These are phyloP conservation scores for Solea senegalensis DNA, from an alignment of 2,113 vertebrate species.

Conservation along the genomic window DNA sequence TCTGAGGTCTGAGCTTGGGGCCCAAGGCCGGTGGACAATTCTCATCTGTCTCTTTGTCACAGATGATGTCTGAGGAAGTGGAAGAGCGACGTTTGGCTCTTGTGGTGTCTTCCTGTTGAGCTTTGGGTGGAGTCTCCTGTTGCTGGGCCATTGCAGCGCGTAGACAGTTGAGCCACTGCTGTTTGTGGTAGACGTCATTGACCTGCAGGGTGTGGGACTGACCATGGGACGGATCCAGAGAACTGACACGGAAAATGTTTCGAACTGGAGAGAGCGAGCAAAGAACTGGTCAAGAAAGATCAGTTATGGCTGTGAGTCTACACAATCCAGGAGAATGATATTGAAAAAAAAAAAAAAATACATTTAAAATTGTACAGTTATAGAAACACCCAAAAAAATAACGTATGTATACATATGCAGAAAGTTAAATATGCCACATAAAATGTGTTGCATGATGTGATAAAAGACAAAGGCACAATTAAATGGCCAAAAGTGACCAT, in stretches of 20 bases:
- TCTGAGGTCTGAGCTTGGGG: conserved; percentile 66
- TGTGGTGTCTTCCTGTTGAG: conserved; percentile 9
- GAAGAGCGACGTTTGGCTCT: conserved; percentile 43
- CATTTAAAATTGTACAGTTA: no score
- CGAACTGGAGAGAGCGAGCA: conserved; percentile 82
- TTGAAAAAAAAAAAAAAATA: no score
- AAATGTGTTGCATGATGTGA: no score
- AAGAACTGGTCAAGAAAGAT: conserved; percentile 1
- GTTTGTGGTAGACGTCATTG: conserved; percentile 96
- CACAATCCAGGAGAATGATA: no score
- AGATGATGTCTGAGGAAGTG: conserved; percentile 10
- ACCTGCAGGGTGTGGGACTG: conserved; percentile 94
- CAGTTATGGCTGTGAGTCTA: not conserved
- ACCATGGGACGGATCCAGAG: conserved; percentile 82
- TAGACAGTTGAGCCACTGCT: conserved; percentile 95
- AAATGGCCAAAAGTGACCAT: no score
- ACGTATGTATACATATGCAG: no score
- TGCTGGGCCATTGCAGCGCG: conserved; percentile 81
- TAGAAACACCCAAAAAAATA: not conserved
- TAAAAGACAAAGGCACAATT: no score
- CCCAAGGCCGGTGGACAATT: conserved; percentile 57
- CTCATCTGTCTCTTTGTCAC: conserved; percentile 49
- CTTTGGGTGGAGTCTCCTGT: conserved; percentile 30
- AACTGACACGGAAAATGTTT: conserved; percentile 93
- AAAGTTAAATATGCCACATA: no score